Base-by-base conservation (phyloP, 2,888 invertebrate species). In the Ptilodon capucinus region DNA sequence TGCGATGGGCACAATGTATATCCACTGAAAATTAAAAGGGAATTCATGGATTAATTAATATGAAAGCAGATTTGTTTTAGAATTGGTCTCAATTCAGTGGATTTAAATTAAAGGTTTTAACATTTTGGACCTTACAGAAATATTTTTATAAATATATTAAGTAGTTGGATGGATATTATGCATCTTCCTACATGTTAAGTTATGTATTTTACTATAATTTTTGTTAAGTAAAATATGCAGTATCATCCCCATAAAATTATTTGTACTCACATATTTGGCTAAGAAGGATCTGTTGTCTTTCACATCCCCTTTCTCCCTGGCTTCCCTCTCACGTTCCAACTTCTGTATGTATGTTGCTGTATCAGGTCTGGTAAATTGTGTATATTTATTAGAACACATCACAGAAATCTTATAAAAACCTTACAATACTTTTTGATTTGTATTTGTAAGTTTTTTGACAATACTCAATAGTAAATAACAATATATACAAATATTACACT, bases 211-310 rank as follows among this genome's bases (percentile, higher is more conserved):
- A n/a, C n/a, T n/a, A n/a, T n/a, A n/a, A n/a, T n/a, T n/a, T n/a
- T n/a, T n/a, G n/a, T n/a, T n/a, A n/a, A n/a, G n/a, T n/a, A n/a
- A n/a, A n/a, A n/a, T n/a, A n/a, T n/a, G n/a, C n/a, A n/a, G n/a
- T n/a, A n/a, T n/a, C n/a, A n/a, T 34, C 28, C 13, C 8, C 13
- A 44, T 13, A 9, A 23, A n/a, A 35, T n/a, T 35, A 3, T 2
- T 9, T 4, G 17, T 21, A 91, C 97, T 95, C 93, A 98, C 98
- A 92, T 99, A 99, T 98, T 98, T 99, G 2, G 97, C 97, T 64
- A 99, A 93, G 88, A 99, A 99, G 40, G 98, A 98, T 74, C 98
- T 92, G 80, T 98, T 99, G 78, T 99, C 99, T 74, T 97, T 97
- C 17, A 95, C 92, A 68, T 98, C 97, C 17, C 97, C 97, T 55